A percentile compares a stretch with the other conserved stretches of the same genome.
Evolutionary conservation across 92 coral and sea anemone genomes (phyloP).

Genomic region (Umimayanthus kanabou): DNA sequence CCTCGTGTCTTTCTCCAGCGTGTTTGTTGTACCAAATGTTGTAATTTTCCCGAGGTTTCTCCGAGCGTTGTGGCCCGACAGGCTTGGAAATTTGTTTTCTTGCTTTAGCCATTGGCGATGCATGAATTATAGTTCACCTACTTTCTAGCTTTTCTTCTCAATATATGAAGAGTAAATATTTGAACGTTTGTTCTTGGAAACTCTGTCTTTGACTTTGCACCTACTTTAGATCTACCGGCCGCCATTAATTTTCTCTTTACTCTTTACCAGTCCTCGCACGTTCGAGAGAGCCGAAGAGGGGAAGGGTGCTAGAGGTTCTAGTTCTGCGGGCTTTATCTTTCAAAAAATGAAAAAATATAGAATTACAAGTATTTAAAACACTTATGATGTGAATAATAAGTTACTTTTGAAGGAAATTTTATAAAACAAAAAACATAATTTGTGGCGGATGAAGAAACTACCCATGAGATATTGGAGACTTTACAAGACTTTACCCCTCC

Average conservation of each 20-base stretch:
- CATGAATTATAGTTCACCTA: no score
- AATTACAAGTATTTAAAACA: no score
- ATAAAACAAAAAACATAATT: no score
- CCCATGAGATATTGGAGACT: neutral
- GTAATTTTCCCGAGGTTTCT: slow-evolving; percentile 61
- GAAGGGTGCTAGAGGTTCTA: neutral
- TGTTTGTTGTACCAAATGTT: slow-evolving; percentile 90
- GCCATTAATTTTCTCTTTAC: neutral
- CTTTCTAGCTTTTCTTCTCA: neutral
- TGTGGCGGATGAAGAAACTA: neutral
- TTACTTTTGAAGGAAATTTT: neutral
- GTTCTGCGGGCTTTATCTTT: no score
- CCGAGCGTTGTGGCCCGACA: slow-evolving; percentile 74
- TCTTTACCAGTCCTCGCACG: slow-evolving; percentile 24
- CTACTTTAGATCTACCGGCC: neutral
- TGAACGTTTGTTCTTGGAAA: neutral
- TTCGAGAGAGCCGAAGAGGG: neutral
- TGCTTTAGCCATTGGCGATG: slow-evolving; percentile 62
- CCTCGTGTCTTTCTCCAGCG: slow-evolving; percentile 69
- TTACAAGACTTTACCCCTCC: no score
- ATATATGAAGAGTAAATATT: no score
- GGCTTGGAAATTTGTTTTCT: slow-evolving; percentile 78
- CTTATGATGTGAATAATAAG: no score
- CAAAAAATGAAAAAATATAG: no score
- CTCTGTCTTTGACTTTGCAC: neutral